A percentile compares a stretch with the other conserved stretches of the same genome.
Conservation (phyloP, 2,888 invertebrate species). For the Cancer borealis region DNA sequence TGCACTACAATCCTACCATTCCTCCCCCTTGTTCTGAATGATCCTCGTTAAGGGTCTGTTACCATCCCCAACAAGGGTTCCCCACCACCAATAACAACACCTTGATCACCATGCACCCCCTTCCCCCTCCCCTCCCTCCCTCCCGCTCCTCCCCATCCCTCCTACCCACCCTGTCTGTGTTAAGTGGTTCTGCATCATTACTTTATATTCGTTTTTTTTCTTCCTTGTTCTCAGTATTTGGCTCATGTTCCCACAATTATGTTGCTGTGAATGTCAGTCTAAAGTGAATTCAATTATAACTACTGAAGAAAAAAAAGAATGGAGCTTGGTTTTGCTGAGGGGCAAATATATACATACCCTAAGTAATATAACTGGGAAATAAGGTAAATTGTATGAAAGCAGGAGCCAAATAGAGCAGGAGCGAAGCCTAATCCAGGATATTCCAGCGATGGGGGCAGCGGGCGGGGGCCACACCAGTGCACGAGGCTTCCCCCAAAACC, state of each 20-base stretch:
- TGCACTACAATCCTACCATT: background rate
- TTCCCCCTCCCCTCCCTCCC: background rate
- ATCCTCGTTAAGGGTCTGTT: background rate
- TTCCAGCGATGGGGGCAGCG: conserved; percentile 30
- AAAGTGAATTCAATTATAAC: background rate
- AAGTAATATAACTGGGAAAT: background rate
- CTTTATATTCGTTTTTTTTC: background rate
- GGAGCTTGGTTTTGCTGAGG: background rate
- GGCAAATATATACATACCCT: background rate
- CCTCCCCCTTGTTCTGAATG: background rate
- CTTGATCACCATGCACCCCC: background rate
- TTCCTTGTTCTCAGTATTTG: background rate
- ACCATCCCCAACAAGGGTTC: background rate
- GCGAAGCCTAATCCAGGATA: conserved; percentile 25
- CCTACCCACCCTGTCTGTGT: background rate
- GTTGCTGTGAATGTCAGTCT: background rate
- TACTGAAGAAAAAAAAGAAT: background rate
- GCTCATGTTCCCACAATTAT: background rate
- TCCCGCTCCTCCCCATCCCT: background rate
- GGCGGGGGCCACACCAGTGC: background rate
- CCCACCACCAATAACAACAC: background rate
- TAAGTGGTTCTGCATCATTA: background rate
- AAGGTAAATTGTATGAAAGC: conserved; percentile 37
- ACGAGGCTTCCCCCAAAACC: conserved; percentile 38
- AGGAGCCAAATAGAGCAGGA: conserved; percentile 25